These are phyloP conservation scores for Idaea dimidiata DNA, from an alignment of 2,888 invertebrate genomes.

Conservation along the genomic window DNA sequence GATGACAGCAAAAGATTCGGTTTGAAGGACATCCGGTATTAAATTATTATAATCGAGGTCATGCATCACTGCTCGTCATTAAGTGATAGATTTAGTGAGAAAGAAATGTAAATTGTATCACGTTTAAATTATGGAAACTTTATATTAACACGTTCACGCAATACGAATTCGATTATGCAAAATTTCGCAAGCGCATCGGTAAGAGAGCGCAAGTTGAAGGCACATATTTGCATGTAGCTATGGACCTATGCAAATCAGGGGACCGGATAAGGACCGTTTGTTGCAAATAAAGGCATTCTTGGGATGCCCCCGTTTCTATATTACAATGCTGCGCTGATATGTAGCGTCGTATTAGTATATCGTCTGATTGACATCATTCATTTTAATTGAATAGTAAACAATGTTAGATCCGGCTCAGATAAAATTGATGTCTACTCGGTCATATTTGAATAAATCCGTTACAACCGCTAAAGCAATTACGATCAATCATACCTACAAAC, in stretches of 20 bases:
- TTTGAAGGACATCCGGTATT: neutral
- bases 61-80: neutral
- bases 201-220: conserved; percentile 24
- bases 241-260: conserved; percentile 16
- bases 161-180: conserved; percentile 35
- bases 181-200: conserved; percentile 36
- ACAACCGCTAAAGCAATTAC: no score
- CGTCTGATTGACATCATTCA: neutral
- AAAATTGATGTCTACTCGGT: no score
- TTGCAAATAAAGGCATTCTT: conserved; percentile 40
- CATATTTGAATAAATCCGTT: no score
- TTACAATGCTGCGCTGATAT: neutral
- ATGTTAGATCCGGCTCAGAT: neutral
- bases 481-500: no score
- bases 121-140: conserved; percentile 41
- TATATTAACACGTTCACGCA: conserved; percentile 37
- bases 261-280: conserved; percentile 31
- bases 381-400: neutral
- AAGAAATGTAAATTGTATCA: conserved; percentile 38
- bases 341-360: neutral
- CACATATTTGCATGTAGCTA: conserved; percentile 32
- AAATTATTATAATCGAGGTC: neutral
- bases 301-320: conserved; percentile 34
- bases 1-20: neutral
- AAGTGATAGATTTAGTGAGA: neutral